Percentiles rank a stretch among this genome's conserved stretches.
These are phyloP conservation scores for Perca flavescens DNA, from an alignment of 2,113 vertebrate species.

Conservation along the genomic window DNA sequence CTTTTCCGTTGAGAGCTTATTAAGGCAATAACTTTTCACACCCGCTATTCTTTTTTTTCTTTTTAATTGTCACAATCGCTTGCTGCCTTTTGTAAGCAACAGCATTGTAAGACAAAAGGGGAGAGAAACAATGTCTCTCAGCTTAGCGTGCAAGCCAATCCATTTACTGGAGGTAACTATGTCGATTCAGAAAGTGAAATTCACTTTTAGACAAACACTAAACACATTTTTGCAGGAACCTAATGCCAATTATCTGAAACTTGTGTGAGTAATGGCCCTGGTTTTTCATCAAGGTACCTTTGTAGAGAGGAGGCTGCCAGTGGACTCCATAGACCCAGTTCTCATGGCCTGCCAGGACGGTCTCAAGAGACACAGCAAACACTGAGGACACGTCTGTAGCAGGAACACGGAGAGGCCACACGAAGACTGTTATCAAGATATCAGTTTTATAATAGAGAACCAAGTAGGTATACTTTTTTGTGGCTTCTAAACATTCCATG, in stretches of 20 bases:
- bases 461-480: not conserved
- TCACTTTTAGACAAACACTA: not conserved
- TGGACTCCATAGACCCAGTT: constrained; percentile 96
- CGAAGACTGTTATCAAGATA: not conserved
- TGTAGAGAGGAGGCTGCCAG: constrained; percentile 90
- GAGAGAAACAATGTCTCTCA: constrained; percentile 18
- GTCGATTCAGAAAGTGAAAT: not conserved
- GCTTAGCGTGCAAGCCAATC: not conserved
- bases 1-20: constrained; percentile 40
- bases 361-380: constrained; percentile 92
- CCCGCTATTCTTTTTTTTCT: not conserved
- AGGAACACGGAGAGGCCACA: constrained; percentile 54
- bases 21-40: constrained; percentile 45
- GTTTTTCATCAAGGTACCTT: constrained; percentile 84
- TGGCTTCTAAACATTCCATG: not conserved
- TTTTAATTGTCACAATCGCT: not conserved
- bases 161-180: constrained; percentile 1
- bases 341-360: constrained; percentile 95
- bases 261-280: not conserved
- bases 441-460: not conserved
- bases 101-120: constrained; percentile 1
- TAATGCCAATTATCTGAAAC: constrained; percentile 8
- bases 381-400: constrained; percentile 71
- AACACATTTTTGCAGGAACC: not conserved
- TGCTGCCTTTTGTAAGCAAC: constrained; percentile 19